A percentile compares a stretch with the other conserved stretches of the same genome.
Conservation (phyloP, 2,797 vertebrate species). For the Synaphobranchus kaupii region DNA sequence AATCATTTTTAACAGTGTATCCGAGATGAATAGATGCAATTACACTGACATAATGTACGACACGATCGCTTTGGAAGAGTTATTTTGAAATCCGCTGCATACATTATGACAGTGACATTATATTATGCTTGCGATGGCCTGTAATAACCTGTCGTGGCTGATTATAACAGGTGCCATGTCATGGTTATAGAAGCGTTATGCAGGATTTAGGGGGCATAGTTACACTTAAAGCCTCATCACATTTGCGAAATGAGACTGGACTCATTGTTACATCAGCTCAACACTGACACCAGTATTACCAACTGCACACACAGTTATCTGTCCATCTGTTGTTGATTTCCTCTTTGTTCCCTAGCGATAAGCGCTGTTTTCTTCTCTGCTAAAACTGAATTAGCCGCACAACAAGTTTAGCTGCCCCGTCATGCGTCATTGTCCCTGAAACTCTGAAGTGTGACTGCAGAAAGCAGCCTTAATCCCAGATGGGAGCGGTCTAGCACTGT, state of each 20-base stretch:
- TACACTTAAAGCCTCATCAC: not conserved
- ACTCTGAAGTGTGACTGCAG: not conserved
- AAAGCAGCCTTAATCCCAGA: not conserved
- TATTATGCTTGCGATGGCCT: not conserved
- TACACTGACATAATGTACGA: not conserved
- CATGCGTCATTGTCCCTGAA: not conserved
- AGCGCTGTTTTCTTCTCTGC: not conserved
- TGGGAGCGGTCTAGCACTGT: not conserved
- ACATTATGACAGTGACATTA: no score
- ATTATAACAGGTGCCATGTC: not conserved
- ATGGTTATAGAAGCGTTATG: not conserved
- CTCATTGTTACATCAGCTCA: not conserved
- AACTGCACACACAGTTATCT: not conserved
- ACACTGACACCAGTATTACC: not conserved
- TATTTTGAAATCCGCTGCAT: not conserved
- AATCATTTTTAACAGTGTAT: no score
- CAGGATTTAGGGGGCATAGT: not conserved
- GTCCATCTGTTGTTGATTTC: not conserved
- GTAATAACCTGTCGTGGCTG: not conserved
- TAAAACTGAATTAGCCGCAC: not conserved
- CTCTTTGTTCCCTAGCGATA: not conserved
- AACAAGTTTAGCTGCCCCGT: not conserved
- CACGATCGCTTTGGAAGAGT: not conserved
- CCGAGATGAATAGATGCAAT: no score
- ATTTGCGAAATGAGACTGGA: not conserved